A percentile compares a stretch with the other conserved stretches of the same genome.
phyloP scores from a whole-genome alignment of 2,888 invertebrate species.

The Cataglyphis livida region DNA sequence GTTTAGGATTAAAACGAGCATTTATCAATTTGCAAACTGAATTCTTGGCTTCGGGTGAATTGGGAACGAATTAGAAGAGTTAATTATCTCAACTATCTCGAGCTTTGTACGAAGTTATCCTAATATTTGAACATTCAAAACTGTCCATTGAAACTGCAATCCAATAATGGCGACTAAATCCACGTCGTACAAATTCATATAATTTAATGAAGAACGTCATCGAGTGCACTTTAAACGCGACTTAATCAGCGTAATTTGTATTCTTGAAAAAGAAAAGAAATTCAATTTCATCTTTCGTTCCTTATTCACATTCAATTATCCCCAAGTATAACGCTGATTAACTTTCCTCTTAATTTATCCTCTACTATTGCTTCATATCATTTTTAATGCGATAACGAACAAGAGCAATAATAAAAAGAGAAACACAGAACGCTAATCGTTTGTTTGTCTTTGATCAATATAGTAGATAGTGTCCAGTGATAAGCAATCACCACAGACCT shows the following conservation, averaged over 20 bases:
- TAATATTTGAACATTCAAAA: conserved; percentile 25
- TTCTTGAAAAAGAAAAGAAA: background rate
- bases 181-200: background rate
- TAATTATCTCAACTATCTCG: conserved; percentile 32
- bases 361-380: background rate
- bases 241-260: conserved; percentile 42
- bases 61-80: conserved; percentile 1
- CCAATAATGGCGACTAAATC: background rate
- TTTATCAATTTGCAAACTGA: conserved; percentile 29
- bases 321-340: background rate
- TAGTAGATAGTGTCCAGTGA: conserved; percentile 1
- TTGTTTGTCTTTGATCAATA: background rate
- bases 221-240: conserved; percentile 10
- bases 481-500: background rate
- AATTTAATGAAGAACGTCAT: conserved; percentile 29
- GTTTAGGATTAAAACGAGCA: background rate
- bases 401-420: background rate
- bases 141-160: conserved; percentile 26
- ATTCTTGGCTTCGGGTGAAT: background rate
- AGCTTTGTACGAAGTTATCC: background rate
- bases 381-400: background rate
- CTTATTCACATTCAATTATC: background rate
- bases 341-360: background rate
- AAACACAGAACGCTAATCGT: background rate
- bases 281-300: background rate